These are phyloP conservation scores for Ochlodes sylvanus DNA, from an alignment of 2,888 invertebrate species.

Conservation along the genomic window DNA sequence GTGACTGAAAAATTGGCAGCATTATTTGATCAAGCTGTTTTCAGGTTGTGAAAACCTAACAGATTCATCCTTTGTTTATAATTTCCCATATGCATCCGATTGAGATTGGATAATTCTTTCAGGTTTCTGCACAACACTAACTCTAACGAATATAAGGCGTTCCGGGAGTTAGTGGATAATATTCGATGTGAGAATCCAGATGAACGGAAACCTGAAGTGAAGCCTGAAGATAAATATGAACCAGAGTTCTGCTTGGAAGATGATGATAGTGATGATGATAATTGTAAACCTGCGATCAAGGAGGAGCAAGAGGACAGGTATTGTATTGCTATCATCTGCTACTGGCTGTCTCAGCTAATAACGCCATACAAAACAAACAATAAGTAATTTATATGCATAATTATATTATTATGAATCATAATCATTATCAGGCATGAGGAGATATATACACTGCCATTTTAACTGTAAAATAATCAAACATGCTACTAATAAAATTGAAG, in stretches of 20 bases:
- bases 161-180: conserved; percentile 70
- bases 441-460: too few relatives aligned
- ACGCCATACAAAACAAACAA: too few relatives aligned
- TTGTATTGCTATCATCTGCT: neutral
- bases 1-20: conserved; percentile 3
- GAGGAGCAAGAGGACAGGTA: conserved; percentile 73
- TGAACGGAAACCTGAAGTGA: conserved; percentile 66
- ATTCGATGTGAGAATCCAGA: conserved; percentile 55
- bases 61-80: conserved; percentile 58
- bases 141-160: conserved; percentile 77
- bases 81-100: conserved; percentile 52
- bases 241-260: conserved; percentile 80
- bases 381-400: too few relatives aligned
- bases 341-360: too few relatives aligned
- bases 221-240: conserved; percentile 81
- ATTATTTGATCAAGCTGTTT: conserved; percentile 42
- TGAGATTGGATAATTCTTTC: conserved; percentile 56
- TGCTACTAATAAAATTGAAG: too few relatives aligned
- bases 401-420: too few relatives aligned
- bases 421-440: too few relatives aligned
- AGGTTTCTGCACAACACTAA: conserved; percentile 80
- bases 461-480: too few relatives aligned
- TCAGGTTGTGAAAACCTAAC: conserved; percentile 60
- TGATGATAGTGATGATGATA: conserved; percentile 76
- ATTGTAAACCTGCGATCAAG: conserved; percentile 58